phyloP scores from a whole-genome alignment of 2,888 invertebrate genomes.

The Ichneumoninae sp. region DNA sequence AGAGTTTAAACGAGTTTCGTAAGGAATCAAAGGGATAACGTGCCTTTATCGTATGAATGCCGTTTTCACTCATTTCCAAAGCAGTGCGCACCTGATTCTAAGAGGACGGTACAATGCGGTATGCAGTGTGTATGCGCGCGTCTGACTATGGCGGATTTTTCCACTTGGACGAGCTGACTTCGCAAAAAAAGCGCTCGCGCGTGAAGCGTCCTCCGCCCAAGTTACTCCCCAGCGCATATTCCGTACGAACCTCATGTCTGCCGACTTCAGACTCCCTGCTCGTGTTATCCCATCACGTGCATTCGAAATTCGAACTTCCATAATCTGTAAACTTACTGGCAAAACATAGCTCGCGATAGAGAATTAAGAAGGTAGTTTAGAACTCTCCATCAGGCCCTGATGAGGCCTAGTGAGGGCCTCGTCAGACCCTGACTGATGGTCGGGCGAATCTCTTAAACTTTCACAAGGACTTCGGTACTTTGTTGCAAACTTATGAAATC shows the following conservation, averaged over 20 bases:
- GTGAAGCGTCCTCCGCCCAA: background rate
- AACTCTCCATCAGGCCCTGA: too few relatives aligned
- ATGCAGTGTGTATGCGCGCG: background rate
- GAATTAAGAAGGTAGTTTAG: too few relatives aligned
- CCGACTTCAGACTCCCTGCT: background rate
- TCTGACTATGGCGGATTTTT: constrained; percentile 34
- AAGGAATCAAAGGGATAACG: constrained; percentile 1
- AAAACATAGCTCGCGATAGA: too few relatives aligned
- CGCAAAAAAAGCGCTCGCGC: background rate
- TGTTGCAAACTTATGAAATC: background rate
- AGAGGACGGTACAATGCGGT: background rate
- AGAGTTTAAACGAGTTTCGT: background rate
- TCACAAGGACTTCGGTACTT: background rate
- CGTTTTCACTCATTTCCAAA: background rate
- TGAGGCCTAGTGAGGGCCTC: too few relatives aligned
- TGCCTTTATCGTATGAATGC: background rate
- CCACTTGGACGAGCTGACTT: constrained; percentile 16
- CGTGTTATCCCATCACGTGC: too few relatives aligned
- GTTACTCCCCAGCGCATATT: background rate
- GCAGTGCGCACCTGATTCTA: background rate
- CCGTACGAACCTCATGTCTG: background rate
- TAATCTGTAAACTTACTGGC: too few relatives aligned
- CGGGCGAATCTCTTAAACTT: background rate
- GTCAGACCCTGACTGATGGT: too few relatives aligned
- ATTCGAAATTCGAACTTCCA: too few relatives aligned